These are phyloP conservation scores for Ephialtes manifestator DNA, from an alignment of 2,888 invertebrate species.

Conservation along the genomic window DNA sequence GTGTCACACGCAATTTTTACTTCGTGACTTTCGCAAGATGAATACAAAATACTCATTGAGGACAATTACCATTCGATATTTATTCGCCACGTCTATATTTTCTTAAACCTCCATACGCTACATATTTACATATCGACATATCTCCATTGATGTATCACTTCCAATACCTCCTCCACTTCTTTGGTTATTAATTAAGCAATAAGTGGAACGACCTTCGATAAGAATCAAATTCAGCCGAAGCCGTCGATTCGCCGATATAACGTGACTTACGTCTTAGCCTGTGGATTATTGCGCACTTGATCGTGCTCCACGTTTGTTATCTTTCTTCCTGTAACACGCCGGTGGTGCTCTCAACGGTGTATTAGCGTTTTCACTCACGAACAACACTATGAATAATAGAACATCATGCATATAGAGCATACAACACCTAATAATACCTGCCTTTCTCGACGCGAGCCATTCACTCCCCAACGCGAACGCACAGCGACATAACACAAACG, in stretches of 20 bases:
- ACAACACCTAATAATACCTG: slow-evolving; percentile 58
- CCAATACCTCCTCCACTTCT: background rate
- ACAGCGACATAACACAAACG: background rate
- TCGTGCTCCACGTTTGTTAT: slow-evolving; percentile 3
- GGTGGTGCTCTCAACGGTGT: slow-evolving; percentile 17
- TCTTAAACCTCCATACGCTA: background rate
- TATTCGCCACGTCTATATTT: background rate
- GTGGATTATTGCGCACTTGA: slow-evolving; percentile 15
- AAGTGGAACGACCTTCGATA: slow-evolving; percentile 15
- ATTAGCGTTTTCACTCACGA: slow-evolving; percentile 41
- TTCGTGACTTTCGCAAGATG: background rate
- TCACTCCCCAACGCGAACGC: background rate
- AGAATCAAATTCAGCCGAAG: slow-evolving; percentile 24
- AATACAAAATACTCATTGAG: background rate
- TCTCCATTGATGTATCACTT: background rate
- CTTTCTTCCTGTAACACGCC: slow-evolving; percentile 23
- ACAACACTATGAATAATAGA: slow-evolving; percentile 49
- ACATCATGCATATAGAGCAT: slow-evolving; percentile 33
- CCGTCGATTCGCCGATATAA: slow-evolving; percentile 28
- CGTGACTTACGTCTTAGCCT: slow-evolving; percentile 1
- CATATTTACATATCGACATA: slow-evolving; percentile 9
- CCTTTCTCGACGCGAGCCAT: slow-evolving; percentile 47
- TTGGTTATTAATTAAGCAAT: slow-evolving; percentile 20
- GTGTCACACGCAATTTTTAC: background rate
- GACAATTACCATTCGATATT: background rate